A percentile compares a stretch with the other conserved stretches of the same genome.
These are phyloP conservation scores for Cryptotermes secundus DNA, from an alignment of 1,140 invertebrate species.

Conservation along the genomic window DNA sequence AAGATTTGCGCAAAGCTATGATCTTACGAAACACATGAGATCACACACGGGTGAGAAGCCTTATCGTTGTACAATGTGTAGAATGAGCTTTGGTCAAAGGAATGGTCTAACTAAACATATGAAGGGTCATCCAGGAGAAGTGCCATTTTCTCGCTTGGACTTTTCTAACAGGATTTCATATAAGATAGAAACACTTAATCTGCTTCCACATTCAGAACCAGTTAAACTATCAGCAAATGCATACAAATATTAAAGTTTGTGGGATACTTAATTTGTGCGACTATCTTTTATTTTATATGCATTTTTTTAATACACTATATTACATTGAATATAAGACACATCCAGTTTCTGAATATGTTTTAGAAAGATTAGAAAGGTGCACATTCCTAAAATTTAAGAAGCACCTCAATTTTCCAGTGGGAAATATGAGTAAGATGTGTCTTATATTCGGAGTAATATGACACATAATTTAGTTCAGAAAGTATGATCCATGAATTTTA, in stretches of 20 bases:
- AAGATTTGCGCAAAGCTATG: neutral
- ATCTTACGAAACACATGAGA: conserved; percentile 46
- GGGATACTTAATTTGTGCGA: neutral
- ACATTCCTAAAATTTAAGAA: too few species aligned
- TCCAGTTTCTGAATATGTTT: too few species aligned
- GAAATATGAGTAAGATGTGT: too few species aligned
- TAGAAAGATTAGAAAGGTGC: too few species aligned
- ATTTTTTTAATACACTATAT: too few species aligned
- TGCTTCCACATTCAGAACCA: neutral
- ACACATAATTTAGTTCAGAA: too few species aligned
- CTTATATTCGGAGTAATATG: too few species aligned
- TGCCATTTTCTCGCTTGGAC: conserved; percentile 50
- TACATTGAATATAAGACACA: too few species aligned
- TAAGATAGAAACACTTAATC: neutral
- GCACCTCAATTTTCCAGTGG: too few species aligned
- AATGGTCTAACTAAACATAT: conserved; percentile 58
- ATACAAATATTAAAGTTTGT: neutral
- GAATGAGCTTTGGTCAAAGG: conserved; percentile 49
- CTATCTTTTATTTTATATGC: too few species aligned
- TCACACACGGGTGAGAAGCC: conserved; percentile 54
- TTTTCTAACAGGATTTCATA: conserved; percentile 43
- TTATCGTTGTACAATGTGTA: conserved; percentile 52
- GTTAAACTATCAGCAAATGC: neutral
- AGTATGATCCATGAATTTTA: too few species aligned
- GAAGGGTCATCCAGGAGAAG: conserved; percentile 67